Evolutionary conservation across 1,140 invertebrate species (phyloP).

Genomic region (Scaptomyza hsui): DNA sequence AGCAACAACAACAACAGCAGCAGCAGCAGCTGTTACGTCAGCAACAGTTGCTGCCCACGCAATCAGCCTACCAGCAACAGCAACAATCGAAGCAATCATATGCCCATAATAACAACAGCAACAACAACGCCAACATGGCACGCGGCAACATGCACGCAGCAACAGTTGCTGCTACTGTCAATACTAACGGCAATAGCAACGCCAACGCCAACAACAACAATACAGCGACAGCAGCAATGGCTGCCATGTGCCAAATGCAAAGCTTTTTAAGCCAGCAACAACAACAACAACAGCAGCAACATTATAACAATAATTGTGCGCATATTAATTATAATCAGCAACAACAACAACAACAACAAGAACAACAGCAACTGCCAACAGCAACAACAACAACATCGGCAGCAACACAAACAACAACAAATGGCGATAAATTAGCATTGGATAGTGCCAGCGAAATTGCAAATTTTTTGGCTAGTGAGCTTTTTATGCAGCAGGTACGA

Average conservation of each 20-base stretch:
- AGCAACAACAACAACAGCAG: slow-evolving; percentile 37
- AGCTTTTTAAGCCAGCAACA: slow-evolving; percentile 72
- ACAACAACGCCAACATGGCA: slow-evolving; percentile 51
- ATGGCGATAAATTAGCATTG: slow-evolving; percentile 85
- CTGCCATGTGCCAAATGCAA: slow-evolving; percentile 76
- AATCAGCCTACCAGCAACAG: slow-evolving; percentile 52
- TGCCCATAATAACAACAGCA: slow-evolving; percentile 39
- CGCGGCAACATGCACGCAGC: slow-evolving; percentile 52
- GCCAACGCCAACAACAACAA: slow-evolving; percentile 41
- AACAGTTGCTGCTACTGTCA: slow-evolving; percentile 44
- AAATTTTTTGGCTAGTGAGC: slow-evolving; percentile 91
- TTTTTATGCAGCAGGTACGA: slow-evolving; percentile 90
- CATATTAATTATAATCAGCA: slow-evolving; percentile 63
- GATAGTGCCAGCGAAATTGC: slow-evolving; percentile 90
- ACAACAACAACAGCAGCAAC: slow-evolving; percentile 45
- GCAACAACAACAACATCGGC: slow-evolving; percentile 14
- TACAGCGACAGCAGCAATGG: slow-evolving; percentile 60
- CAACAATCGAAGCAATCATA: slow-evolving; percentile 58
- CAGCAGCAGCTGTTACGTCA: slow-evolving; percentile 65
- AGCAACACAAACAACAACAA: slow-evolving; percentile 35
- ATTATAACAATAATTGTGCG: slow-evolving; percentile 51
- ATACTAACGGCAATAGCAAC: slow-evolving; percentile 43
- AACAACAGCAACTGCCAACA: slow-evolving; percentile 29
- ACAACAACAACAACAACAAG: slow-evolving; percentile 35
- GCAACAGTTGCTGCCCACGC: slow-evolving; percentile 48